Conservation (phyloP, 2,797 vertebrate genomes). For the Paguma larvata region DNA sequence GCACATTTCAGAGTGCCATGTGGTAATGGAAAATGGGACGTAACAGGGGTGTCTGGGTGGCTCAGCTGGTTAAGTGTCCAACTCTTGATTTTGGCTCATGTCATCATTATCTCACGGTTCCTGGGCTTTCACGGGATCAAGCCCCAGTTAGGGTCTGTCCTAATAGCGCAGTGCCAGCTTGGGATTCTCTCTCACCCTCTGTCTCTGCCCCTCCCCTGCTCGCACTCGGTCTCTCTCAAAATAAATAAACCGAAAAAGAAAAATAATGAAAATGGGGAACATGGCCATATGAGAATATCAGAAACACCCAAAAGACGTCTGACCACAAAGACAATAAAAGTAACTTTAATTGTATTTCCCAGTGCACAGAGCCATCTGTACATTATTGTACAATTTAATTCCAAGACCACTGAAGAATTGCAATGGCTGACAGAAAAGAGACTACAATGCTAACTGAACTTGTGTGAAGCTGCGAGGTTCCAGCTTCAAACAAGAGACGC, state of each 20-base stretch:
- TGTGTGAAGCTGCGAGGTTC: background rate
- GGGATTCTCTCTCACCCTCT: no score
- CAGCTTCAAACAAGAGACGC: background rate
- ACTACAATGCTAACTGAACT: background rate
- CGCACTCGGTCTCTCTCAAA: no score
- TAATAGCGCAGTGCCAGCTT: no score
- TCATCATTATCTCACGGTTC: no score
- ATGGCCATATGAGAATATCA: background rate
- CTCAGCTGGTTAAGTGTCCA: no score
- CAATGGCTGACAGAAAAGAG: slow-evolving; percentile 38
- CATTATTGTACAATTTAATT: slow-evolving; percentile 2
- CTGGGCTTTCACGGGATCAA: no score
- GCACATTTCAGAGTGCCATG: background rate
- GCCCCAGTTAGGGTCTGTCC: no score
- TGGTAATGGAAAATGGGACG: background rate
- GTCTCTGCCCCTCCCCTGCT: no score
- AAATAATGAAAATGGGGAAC: no score
- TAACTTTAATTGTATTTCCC: background rate
- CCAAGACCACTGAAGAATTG: background rate
- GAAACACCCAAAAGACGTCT: background rate
- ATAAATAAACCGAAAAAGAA: no score
- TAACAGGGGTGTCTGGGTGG: no score
- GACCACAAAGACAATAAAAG: background rate
- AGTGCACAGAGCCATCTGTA: background rate
- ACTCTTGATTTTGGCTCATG: no score